phyloP scores from a whole-genome alignment of 2,888 invertebrate species.

The Helicoverpa assulta region DNA sequence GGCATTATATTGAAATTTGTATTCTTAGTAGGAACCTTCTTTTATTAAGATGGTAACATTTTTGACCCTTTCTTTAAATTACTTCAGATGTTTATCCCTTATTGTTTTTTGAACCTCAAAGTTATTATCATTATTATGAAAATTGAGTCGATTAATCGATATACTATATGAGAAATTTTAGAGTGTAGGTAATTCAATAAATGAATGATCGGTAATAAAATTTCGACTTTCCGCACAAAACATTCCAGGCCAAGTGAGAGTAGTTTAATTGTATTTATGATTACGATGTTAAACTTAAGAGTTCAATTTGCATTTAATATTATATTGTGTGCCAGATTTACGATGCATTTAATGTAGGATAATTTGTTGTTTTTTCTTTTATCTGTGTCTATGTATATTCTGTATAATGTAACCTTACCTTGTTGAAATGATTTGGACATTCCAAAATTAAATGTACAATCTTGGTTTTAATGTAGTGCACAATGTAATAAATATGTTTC shows the following conservation, averaged over 20 bases:
- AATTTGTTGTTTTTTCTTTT: conserved; percentile 26
- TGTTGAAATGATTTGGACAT: conserved; percentile 25
- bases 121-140: too few species aligned
- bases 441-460: conserved; percentile 10
- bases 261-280: conserved; percentile 63
- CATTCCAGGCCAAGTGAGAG: conserved; percentile 70
- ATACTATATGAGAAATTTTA: too few species aligned
- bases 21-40: neutral
- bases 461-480: conserved; percentile 5
- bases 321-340: conserved; percentile 43
- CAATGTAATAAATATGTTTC: conserved; percentile 27
- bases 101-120: too few species aligned
- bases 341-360: conserved; percentile 50
- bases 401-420: conserved; percentile 13
- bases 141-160: too few species aligned
- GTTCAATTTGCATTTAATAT: conserved; percentile 31
- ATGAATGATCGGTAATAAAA: conserved; percentile 56
- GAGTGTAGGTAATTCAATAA: conserved; percentile 5
- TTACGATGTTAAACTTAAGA: conserved; percentile 38
- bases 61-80: too few species aligned
- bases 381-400: neutral
- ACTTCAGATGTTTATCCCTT: too few species aligned
- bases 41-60: neutral
- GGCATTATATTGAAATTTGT: conserved; percentile 4
- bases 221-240: conserved; percentile 66